Base-by-base conservation (phyloP, 1,140 invertebrate genomes). In the Glossosoma conforme region DNA sequence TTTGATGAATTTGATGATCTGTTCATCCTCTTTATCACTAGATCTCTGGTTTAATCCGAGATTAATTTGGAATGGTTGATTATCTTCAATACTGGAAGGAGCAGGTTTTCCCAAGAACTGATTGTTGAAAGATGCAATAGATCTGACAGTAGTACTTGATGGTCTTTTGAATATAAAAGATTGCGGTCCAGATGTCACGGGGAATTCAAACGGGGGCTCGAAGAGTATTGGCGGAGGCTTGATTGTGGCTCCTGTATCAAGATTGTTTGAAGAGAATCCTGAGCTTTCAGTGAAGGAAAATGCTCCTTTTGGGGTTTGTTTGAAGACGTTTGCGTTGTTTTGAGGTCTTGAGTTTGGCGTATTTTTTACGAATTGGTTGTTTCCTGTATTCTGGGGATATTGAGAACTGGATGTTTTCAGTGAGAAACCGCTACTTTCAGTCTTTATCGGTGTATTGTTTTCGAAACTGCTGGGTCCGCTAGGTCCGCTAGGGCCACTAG, bases 1-100 rank as follows among this genome's bases (percentile, higher is more conserved):
- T 49, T 72, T 73, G 24, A 75, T 72, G 53, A 75, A 73, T 13
- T 67, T 65, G 14, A 63, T 62, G 0, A 72, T 65, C 2, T 67
- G 58, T 37, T 68, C 67, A 52, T 56, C 53, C 8, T 56, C 28
- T 17, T 50, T 43, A 18, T 43, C 48, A 11, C 36, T 43, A 15
- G 19, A 36, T 5, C 3, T 3, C 10, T 3, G 17, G 11, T 43
- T 8, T n/a, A 43, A 43, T 43, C 24, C 25, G 19, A 43, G n/a
- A 19, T 43, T 22, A 24, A 43, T 21, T 24, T 43, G 20, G 24
- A 43, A 43, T 2, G 41, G 41, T 13, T 43, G 9, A 22, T 43
- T 22, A 9, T 24, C 21, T 43, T 21, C 41, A 13, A 13, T 19
- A 22, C 20, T 43, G n/a, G 3, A n/a, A 13, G n/a, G 41, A 6